Conservation (phyloP, 2,888 invertebrate genomes). For the Pyrrhosoma nymphula region DNA sequence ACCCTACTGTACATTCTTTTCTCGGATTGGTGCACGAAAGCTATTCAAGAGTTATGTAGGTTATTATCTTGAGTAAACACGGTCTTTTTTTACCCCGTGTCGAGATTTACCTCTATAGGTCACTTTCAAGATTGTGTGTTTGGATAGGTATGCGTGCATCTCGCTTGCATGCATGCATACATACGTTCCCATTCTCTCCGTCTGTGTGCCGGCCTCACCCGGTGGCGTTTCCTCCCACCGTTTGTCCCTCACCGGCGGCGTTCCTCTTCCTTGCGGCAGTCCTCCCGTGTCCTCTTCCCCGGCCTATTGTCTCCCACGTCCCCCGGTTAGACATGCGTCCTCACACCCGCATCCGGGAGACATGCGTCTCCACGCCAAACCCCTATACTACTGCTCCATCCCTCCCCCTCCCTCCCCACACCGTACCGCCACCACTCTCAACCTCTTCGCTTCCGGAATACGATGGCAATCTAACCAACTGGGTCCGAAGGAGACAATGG, state of each 20-base stretch:
- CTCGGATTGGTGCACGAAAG: no score
- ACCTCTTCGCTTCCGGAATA: conserved; percentile 16
- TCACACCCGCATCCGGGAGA: neutral
- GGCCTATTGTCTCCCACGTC: no score
- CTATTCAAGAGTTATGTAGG: no score
- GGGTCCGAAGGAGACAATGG: conserved; percentile 1
- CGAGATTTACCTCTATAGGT: no score
- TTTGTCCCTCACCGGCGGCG: neutral
- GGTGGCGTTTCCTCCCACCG: neutral
- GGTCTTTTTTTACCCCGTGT: no score
- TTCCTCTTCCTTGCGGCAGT: neutral
- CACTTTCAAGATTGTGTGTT: no score
- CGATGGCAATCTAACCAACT: neutral
- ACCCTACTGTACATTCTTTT: no score
- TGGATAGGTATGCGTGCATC: no score
- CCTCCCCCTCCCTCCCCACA: neutral
- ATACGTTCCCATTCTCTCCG: neutral
- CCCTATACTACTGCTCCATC: neutral
- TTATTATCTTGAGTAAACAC: no score
- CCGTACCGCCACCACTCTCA: neutral
- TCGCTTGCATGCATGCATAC: neutral
- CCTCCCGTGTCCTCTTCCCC: neutral
- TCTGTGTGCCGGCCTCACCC: neutral
- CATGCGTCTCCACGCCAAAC: neutral
- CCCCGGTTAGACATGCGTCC: neutral